Evolutionary conservation across 2,888 invertebrate genomes (phyloP).

Genomic region (Drosophila paramelanica): DNA sequence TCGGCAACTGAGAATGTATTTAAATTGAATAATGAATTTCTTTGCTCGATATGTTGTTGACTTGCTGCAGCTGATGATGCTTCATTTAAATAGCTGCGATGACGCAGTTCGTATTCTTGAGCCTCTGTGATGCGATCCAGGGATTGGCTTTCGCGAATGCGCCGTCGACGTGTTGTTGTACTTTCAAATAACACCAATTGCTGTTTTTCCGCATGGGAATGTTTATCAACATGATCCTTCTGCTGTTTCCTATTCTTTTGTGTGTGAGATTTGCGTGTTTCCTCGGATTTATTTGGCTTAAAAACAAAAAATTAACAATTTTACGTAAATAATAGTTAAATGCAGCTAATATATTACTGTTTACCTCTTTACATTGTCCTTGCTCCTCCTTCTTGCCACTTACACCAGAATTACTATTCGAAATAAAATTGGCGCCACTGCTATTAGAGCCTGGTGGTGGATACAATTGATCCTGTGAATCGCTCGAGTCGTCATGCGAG

Average conservation of each 20-base stretch:
- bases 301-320: not conserved
- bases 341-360: not conserved
- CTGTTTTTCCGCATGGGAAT: constrained; percentile 72
- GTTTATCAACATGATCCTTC: constrained; percentile 77
- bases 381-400: constrained; percentile 81
- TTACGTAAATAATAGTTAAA: not conserved
- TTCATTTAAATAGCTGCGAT: constrained; percentile 63
- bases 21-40: constrained; percentile 77
- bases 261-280: constrained; percentile 80
- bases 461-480: constrained; percentile 90
- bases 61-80: constrained; percentile 33
- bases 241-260: constrained; percentile 76
- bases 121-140: constrained; percentile 94
- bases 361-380: constrained; percentile 77
- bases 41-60: constrained; percentile 74
- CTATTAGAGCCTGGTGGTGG: constrained; percentile 78
- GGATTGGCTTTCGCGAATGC: constrained; percentile 92
- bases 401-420: constrained; percentile 64
- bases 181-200: constrained; percentile 43
- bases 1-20: constrained; percentile 80
- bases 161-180: constrained; percentile 86
- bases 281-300: constrained; percentile 81
- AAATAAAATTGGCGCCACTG: constrained; percentile 78
- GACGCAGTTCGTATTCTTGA: constrained; percentile 87
- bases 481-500: constrained; percentile 94